Evolutionary conservation across 2,113 vertebrate genomes (phyloP), one percentile per base, ranked within the genome.

Genomic region (Axis porcinus): DNA sequence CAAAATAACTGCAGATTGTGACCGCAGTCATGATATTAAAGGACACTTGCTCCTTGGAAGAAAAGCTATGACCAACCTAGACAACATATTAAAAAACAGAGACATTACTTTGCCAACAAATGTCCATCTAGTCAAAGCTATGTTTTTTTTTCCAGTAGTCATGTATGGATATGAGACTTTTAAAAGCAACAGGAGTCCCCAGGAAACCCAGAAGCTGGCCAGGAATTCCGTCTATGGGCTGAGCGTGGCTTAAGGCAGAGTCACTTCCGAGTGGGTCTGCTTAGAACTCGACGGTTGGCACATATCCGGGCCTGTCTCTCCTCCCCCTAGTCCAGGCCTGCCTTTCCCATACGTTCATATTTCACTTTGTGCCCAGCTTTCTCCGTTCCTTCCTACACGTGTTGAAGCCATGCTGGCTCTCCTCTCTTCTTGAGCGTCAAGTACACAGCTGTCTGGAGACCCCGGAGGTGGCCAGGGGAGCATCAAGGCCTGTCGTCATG

Each of bases 121-220:
- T 6, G 14, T 64, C 16, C 30, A 64, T 64, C 30, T 64, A 64
- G 60, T 33, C 14, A 64, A 64, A 33, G 30, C 6, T 64, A 60
- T 30, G 52, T 1, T 6, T 52, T 50, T 50, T 62, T 62, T 33
- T 2, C 30, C 7, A 33, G 14, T 33, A 17, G 30, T 64, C 62
- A 64, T 17, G 30, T 64, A 33, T 64, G 30, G 3, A 33, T 33
- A 33, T 64, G 62, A 33, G 7, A 64, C 7, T 33, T 64, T 33
- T 17, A 4, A 8, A 70, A 36, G 82, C 86, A 27, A 0, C 23
- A 2, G 3, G 9, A 21, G 30, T 19, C 25, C 30, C 30, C 40
- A 14, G 36, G 52, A 55, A 16, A 25, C 28, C 9, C 0, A 0
- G 86, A 16, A 3, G 19, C 17, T 0, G 5, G 55, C 55, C 6